Conservation (phyloP, 2,113 vertebrate species). For the Sterrhoptilus dennistouni region DNA sequence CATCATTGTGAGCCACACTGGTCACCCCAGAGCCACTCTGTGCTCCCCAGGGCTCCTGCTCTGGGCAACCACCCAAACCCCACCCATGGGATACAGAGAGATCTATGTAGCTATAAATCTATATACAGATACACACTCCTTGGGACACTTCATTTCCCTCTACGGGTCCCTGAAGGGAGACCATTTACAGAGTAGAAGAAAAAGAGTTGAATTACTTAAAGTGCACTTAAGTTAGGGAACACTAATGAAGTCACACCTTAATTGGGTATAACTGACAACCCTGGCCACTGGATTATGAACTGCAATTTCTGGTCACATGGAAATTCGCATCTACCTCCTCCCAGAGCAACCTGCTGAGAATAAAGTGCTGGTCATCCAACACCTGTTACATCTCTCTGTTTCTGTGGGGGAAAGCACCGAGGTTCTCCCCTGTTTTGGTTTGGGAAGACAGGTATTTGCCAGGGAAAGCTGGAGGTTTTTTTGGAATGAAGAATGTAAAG, state of each 20-base stretch:
- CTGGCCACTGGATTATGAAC: not conserved
- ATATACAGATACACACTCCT: not conserved
- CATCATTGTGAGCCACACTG: accelerated
- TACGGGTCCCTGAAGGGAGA: not conserved
- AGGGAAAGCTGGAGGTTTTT: too few species aligned
- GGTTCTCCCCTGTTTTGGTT: not conserved
- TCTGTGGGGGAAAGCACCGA: not conserved
- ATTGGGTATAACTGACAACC: not conserved
- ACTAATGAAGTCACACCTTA: not conserved
- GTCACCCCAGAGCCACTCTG: not conserved
- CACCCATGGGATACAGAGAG: accelerated
- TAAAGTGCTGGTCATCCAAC: not conserved
- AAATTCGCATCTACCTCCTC: not conserved
- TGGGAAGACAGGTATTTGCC: too few species aligned
- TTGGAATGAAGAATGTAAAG: too few species aligned
- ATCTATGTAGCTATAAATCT: not conserved
- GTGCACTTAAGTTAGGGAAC: not conserved
- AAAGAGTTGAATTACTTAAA: not conserved
- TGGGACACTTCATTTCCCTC: not conserved
- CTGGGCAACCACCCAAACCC: not conserved
- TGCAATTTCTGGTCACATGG: not conserved
- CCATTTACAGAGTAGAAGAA: not conserved
- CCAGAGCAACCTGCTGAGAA: not conserved
- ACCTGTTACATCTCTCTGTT: not conserved
- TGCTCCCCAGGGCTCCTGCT: not conserved